Conservation (phyloP, 2,113 vertebrate species). For the Stigmatopora argus region DNA sequence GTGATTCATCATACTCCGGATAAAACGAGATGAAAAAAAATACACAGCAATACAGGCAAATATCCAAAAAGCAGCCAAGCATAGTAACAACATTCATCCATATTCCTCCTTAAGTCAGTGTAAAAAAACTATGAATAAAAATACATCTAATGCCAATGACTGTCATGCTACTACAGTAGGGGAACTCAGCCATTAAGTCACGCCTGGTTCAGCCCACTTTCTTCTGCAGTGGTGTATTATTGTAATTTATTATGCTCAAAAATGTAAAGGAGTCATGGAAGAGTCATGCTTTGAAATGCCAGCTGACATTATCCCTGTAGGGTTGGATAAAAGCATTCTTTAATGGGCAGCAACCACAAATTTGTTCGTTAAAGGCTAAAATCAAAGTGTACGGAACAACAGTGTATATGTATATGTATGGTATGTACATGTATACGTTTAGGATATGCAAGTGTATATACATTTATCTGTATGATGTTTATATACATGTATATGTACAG, state of each 20-base stretch:
- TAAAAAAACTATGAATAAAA: slow-evolving; percentile 75
- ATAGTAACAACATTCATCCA: slow-evolving; percentile 77
- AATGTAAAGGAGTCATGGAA: slow-evolving; percentile 63
- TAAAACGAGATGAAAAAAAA: slow-evolving; percentile 69
- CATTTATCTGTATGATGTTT: too few species aligned
- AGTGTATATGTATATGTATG: too few species aligned
- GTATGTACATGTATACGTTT: too few species aligned
- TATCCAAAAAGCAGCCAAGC: slow-evolving; percentile 59
- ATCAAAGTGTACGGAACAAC: too few species aligned
- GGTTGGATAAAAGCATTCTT: slow-evolving; percentile 64
- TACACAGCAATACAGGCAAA: slow-evolving; percentile 47
- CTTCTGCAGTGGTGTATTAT: slow-evolving; percentile 64
- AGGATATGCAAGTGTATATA: too few species aligned
- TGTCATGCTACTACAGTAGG: slow-evolving; percentile 52
- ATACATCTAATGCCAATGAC: slow-evolving; percentile 71
- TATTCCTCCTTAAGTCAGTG: slow-evolving; percentile 70
- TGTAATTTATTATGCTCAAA: slow-evolving; percentile 75
- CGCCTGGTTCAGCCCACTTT: slow-evolving; percentile 62
- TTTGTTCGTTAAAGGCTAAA: too few species aligned
- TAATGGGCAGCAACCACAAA: slow-evolving; percentile 55
- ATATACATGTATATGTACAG: too few species aligned
- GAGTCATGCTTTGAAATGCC: slow-evolving; percentile 75
- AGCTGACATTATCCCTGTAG: slow-evolving; percentile 66
- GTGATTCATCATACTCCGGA: slow-evolving; percentile 75
- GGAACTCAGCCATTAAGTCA: slow-evolving; percentile 62